Base-by-base conservation (phyloP, 2,888 invertebrate genomes). In the Leptopilina myrica region DNA sequence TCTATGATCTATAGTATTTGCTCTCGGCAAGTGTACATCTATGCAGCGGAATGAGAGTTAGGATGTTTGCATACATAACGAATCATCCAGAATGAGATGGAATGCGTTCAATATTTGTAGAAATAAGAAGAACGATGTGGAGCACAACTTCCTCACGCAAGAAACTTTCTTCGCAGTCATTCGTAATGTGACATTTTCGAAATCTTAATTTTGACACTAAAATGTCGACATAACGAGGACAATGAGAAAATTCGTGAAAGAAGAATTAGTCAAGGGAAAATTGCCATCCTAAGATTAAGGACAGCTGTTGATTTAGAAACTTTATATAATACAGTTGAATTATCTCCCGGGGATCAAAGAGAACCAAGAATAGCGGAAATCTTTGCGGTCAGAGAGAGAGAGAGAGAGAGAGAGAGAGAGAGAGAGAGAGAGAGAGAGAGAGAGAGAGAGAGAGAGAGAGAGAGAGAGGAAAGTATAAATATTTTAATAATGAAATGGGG, bases 181-280 rank as follows among this genome's bases (percentile, higher is more conserved):
- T 14, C 67, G 49, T 69, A 69, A 69, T 69, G 26, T 69, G 49
- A 20, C 49, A 69, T 69, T 49, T 69, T 49, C 67, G 12, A 49
- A 69, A 69, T 69, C 49, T 49, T 69, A 69, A 69, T 49, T 43
- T 49, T 69, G 67, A 43, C 49, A 69, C 12, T 69, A 69, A 69
- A 69, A 69, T 49, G 12, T 69, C 67, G 12, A 49, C 14, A 49
- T 26, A 49, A 69, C 20, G 12, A 69, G 20, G 67, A 49, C 67
- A 49, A 49, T n/a, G 49, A 69, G 7, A 26, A 26, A 69, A 69
- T 69, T 69, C 20, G 67, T 26, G 20, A 67, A 20, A 46, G 46
- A 67, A 33, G 33, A 20, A 49, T 11, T 67, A 49, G 49, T 8
- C 43, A 49, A 49, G 12, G 20, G 26, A 49, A 69, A 69, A 69